Percentiles rank a stretch among this genome's conserved stretches.
Conservation (phyloP, 1,140 invertebrate species). For the Coenobita brevimanus region DNA sequence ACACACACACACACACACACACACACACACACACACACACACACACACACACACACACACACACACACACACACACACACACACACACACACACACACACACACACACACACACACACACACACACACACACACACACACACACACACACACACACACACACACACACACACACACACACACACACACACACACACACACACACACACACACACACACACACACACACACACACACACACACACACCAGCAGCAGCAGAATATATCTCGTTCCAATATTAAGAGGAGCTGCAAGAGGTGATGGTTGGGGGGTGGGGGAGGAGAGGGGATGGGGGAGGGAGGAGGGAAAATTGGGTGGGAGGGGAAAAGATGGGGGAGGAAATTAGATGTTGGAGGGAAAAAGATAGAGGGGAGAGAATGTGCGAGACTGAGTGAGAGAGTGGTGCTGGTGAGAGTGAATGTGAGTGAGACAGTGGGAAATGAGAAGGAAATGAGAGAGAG, state of each 20-base stretch:
- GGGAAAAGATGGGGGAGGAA: too few species aligned
- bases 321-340: too few species aligned
- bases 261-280: not conserved
- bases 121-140: too few species aligned
- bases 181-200: not conserved
- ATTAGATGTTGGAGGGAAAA: too few species aligned
- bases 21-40: not conserved
- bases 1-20: not conserved
- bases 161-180: not conserved
- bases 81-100: not conserved
- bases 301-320: too few species aligned
- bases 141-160: not conserved
- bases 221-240: not conserved
- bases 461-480: too few species aligned
- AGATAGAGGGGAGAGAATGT: too few species aligned
- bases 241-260: not conserved
- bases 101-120: not conserved
- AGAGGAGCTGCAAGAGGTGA: too few species aligned
- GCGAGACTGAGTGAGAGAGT: too few species aligned
- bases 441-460: too few species aligned
- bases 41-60: constrained; percentile 2
- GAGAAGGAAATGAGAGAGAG: too few species aligned
- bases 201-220: not conserved
- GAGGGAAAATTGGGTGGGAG: too few species aligned
- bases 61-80: constrained; percentile 1